Percentiles rank a stretch among this genome's conserved stretches.
Conservation (phyloP, 2,113 vertebrate species). For the Drymodes brunneopygia region DNA sequence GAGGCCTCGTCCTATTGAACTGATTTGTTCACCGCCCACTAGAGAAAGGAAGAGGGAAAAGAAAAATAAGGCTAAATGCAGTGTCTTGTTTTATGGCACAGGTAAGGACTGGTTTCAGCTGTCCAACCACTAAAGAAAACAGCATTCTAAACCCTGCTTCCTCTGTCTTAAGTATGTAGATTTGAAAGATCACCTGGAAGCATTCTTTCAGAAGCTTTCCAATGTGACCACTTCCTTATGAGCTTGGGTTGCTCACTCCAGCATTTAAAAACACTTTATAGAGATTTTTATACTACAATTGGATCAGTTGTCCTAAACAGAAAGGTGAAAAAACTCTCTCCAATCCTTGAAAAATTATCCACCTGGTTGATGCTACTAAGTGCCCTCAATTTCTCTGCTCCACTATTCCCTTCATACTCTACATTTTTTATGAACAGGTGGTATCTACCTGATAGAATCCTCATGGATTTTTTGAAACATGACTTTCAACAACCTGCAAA, state of each 20-base stretch:
- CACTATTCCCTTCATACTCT: background rate
- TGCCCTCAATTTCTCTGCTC: background rate
- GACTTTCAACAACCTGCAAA: background rate
- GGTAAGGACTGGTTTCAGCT: background rate
- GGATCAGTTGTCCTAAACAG: background rate
- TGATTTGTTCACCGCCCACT: conserved; percentile 91
- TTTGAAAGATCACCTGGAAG: background rate
- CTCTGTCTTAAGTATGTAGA: background rate
- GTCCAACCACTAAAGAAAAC: background rate
- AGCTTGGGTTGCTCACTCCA: background rate
- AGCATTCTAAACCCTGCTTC: background rate
- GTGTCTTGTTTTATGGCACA: background rate
- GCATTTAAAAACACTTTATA: background rate
- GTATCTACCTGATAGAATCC: background rate
- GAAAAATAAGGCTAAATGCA: background rate
- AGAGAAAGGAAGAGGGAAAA: background rate
- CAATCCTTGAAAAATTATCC: background rate
- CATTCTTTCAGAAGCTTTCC: background rate
- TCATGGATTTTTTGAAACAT: background rate
- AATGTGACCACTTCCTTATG: background rate
- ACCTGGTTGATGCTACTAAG: background rate
- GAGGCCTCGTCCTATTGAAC: conserved; percentile 90
- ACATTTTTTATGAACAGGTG: background rate
- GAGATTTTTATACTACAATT: background rate
- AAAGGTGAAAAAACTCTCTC: background rate